Percentiles rank a stretch among this genome's conserved stretches.
These are phyloP conservation scores for Macropis europaea DNA, from an alignment of 2,888 invertebrate species.

Conservation along the genomic window DNA sequence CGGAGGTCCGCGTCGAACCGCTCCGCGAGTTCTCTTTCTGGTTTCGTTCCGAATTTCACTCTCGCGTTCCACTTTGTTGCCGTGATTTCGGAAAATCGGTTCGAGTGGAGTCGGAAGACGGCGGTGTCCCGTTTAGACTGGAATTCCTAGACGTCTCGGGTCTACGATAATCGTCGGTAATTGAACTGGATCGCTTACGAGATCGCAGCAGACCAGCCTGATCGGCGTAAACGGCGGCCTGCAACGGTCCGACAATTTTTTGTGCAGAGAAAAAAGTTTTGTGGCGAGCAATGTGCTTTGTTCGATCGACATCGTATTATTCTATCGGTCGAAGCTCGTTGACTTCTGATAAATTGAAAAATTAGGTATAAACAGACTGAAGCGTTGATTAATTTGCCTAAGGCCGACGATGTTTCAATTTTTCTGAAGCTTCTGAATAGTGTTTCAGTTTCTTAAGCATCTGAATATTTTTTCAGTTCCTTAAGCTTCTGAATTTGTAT, in stretches of 20 bases:
- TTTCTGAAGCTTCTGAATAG: too few species aligned
- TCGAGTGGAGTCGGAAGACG: not conserved
- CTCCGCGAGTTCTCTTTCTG: constrained; percentile 4
- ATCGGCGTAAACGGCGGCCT: constrained; percentile 5
- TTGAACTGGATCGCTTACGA: constrained; percentile 33
- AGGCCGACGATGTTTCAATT: too few species aligned
- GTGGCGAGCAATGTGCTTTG: too few species aligned
- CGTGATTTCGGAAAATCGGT: too few species aligned
- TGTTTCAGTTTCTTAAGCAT: too few species aligned
- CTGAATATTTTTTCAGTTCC: too few species aligned
- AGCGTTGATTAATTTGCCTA: too few species aligned
- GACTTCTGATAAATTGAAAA: too few species aligned
- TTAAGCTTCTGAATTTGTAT: too few species aligned
- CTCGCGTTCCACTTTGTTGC: constrained; percentile 33
- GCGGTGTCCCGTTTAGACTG: not conserved
- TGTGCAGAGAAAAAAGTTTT: not conserved
- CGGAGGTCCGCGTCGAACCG: not conserved
- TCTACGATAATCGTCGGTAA: constrained; percentile 9
- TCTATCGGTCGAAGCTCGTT: too few species aligned
- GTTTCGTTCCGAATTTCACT: constrained; percentile 29
- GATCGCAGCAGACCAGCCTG: constrained; percentile 32
- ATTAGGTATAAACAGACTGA: too few species aligned
- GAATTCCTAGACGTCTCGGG: not conserved
- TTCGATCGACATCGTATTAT: too few species aligned
- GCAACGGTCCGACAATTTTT: constrained; percentile 18